phyloP scores from a whole-genome alignment of 2,888 invertebrate species.

The Agelastica alni region DNA sequence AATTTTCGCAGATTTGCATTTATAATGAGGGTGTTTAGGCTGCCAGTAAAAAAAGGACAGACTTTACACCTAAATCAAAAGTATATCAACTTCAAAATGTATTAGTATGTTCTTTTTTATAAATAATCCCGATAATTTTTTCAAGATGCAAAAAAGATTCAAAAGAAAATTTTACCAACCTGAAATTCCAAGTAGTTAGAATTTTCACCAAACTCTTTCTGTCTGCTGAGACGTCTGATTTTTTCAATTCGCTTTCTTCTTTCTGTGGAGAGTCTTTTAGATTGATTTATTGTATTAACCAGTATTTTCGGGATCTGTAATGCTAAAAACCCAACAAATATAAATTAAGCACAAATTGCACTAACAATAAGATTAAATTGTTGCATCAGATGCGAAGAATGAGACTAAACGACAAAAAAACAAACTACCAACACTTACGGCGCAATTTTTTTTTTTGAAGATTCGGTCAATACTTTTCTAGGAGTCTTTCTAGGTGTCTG shows the following conservation, averaged over 20 bases:
- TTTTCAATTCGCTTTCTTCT: constrained; percentile 4
- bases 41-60: too few species aligned
- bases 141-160: too few species aligned
- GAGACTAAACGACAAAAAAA: background rate
- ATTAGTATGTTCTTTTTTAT: too few species aligned
- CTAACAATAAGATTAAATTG: background rate
- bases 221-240: background rate
- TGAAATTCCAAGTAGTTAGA: background rate
- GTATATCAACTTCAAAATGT: too few species aligned
- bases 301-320: constrained; percentile 2
- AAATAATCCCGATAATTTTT: too few species aligned
- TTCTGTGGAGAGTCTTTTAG: constrained; percentile 5
- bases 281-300: background rate
- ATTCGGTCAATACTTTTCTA: background rate
- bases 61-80: too few species aligned
- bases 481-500: background rate
- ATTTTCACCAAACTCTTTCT: background rate
- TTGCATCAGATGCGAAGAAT: background rate
- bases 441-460: background rate
- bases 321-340: too few species aligned
- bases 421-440: background rate
- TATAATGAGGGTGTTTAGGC: too few species aligned
- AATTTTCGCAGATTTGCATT: too few species aligned
- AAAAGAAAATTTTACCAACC: too few species aligned
- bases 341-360: too few species aligned